Base-by-base conservation (phyloP, 2,888 invertebrate species). In the Drosophila greeni region DNA sequence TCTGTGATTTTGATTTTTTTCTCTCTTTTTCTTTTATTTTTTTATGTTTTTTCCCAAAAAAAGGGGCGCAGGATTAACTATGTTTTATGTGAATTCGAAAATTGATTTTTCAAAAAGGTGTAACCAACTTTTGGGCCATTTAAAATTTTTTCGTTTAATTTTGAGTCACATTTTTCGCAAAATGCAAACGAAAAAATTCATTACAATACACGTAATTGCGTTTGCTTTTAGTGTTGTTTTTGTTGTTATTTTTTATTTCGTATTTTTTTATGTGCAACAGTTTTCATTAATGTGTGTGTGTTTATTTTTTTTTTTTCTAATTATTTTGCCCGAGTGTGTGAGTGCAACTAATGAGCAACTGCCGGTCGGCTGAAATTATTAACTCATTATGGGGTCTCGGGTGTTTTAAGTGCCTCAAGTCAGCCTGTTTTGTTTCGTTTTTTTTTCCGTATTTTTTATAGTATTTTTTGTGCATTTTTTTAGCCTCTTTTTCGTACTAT, bases 151-250 rank as follows among this genome's bases (percentile, higher is more conserved):
- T 53, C 20, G 18, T 37, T 53, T 40, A 26, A 31, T 49, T 42
- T 9, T 7, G 5, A 29, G 40, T 20, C 26, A 33, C 61, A 33
- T 64, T 29, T 11, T 29, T 29, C 29, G 24, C 24, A 23, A 43
- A 26, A 26, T 26, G 29, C 18, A 14, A 12, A 12, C 29, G 18
- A 14, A 72, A 68, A 78, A 67, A 59, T 83, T 72, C 72, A 83
- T 79, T 79, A 75, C 75, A 75, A 82, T 83, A 83, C 85, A 75
- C 85, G 77, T 79, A 85, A 85, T 83, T 83, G 75, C 66, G 62
- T 67, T 67, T 68, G 42, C 56, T 31, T 31, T 55, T 60, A 33
- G n/a, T 49, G 18, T 14, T 5, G n/a, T 42, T 31, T 61, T 48
- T 37, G 24, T 49, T 42, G 26, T 18, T 14, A 11, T 3, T 31